Evolutionary conservation across 2,888 invertebrate species (phyloP).

Genomic region (Synergus umbraculus): DNA sequence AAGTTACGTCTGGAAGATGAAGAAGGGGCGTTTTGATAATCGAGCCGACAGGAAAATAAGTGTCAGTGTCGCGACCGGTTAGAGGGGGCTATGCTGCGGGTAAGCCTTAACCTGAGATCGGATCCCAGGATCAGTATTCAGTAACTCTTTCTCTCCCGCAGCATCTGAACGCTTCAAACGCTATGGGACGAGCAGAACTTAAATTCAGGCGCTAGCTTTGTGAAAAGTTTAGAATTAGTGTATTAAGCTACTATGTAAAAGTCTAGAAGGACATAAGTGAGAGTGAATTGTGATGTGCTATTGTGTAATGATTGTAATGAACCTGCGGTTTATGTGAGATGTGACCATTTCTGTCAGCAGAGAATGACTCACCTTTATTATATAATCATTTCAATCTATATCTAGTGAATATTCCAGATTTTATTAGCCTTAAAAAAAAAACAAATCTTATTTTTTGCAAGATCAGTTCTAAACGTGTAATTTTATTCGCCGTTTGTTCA

Average conservation of each 20-base stretch:
- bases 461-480: neutral
- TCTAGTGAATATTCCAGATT: neutral
- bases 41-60: slow-evolving; percentile 43
- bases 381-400: neutral
- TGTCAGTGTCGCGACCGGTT: slow-evolving; percentile 44
- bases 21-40: slow-evolving; percentile 42
- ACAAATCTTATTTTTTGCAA: neutral
- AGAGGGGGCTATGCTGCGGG: slow-evolving; percentile 59
- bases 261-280: slow-evolving; percentile 24
- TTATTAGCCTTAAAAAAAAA: neutral
- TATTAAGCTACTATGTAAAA: neutral
- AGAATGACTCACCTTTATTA: slow-evolving; percentile 29
- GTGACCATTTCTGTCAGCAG: slow-evolving; percentile 38
- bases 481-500: neutral
- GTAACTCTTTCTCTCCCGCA: slow-evolving; percentile 71
- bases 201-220: slow-evolving; percentile 38
- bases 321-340: slow-evolving; percentile 35
- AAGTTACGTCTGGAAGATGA: slow-evolving; percentile 15
- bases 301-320: slow-evolving; percentile 40
- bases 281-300: slow-evolving; percentile 34
- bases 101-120: slow-evolving; percentile 67
- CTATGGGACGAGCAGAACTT: slow-evolving; percentile 35
- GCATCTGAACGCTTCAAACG: slow-evolving; percentile 65
- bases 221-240: slow-evolving; percentile 4
- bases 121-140: slow-evolving; percentile 71